These are phyloP conservation scores for Notarius quadriscutis DNA, from an alignment of 2,113 vertebrate genomes.

Conservation along the genomic window DNA sequence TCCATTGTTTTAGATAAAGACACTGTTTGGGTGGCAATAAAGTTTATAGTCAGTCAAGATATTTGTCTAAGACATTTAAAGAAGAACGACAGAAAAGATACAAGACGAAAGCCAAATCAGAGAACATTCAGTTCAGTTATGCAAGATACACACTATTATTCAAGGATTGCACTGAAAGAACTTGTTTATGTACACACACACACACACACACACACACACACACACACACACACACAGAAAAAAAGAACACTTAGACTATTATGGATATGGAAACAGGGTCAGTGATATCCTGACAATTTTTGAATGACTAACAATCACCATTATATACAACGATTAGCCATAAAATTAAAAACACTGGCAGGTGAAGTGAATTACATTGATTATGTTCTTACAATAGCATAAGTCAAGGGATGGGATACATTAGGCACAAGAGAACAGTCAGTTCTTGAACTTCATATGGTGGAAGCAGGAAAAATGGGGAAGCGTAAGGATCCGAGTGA, in stretches of 20 bases:
- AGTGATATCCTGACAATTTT: neutral
- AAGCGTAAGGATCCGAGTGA: too few relatives aligned
- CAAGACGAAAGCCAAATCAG: constrained; percentile 61
- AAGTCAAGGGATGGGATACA: too few relatives aligned
- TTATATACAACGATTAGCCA: too few relatives aligned
- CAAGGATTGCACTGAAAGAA: constrained; percentile 55
- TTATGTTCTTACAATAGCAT: too few relatives aligned
- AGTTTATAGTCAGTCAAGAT: constrained; percentile 21
- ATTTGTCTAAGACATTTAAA: constrained; percentile 40
- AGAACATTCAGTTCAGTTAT: constrained; percentile 52
- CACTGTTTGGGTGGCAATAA: neutral
- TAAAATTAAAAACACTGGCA: too few relatives aligned
- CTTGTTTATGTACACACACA: constrained; percentile 60
- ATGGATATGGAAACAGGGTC: neutral
- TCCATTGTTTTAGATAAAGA: constrained; percentile 9
- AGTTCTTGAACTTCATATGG: too few relatives aligned
- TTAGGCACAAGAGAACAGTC: too few relatives aligned
- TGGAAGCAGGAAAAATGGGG: too few relatives aligned
- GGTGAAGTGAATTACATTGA: too few relatives aligned
- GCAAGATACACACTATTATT: constrained; percentile 55
- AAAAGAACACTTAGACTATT: neutral
- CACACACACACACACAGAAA: constrained; percentile 22
- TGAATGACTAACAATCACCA: neutral
- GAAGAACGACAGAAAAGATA: constrained; percentile 59
- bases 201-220: constrained; percentile 10